Conservation (phyloP, 1,140 invertebrate species). For the Pseudachorutes palmiensis region DNA sequence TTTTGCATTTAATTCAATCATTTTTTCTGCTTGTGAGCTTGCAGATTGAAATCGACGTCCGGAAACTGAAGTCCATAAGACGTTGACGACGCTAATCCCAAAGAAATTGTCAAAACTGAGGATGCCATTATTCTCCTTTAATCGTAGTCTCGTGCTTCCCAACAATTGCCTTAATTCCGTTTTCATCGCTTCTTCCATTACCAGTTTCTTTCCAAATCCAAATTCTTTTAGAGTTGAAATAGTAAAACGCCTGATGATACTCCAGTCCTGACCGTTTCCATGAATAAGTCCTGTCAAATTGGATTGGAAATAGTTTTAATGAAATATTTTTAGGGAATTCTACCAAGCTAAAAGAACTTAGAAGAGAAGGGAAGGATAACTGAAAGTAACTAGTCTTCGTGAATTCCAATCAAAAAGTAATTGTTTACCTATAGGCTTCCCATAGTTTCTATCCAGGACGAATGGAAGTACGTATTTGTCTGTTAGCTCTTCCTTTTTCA, state of each 20-base stretch:
- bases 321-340: too few relatives aligned
- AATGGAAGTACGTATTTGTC: background rate
- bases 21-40: conserved; percentile 32
- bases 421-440: conserved; percentile 5
- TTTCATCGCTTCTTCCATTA: conserved; percentile 11
- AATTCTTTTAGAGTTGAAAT: conserved; percentile 15
- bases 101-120: conserved; percentile 11
- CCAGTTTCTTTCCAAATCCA: conserved; percentile 39
- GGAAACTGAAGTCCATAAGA: conserved; percentile 76
- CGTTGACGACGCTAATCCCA: conserved; percentile 39
- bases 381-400: background rate
- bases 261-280: conserved; percentile 15
- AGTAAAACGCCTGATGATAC: conserved; percentile 19
- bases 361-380: too few relatives aligned
- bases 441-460: background rate
- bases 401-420: background rate
- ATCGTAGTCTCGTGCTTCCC: background rate
- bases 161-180: conserved; percentile 12
- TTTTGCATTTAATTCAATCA: background rate
- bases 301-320: too few relatives aligned
- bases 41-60: conserved; percentile 52
- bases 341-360: too few relatives aligned
- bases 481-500: background rate
- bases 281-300: conserved; percentile 8
- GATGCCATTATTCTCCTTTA: background rate